Base-by-base conservation (phyloP, 2,797 vertebrate species). In the Phylloscopus collybita region DNA sequence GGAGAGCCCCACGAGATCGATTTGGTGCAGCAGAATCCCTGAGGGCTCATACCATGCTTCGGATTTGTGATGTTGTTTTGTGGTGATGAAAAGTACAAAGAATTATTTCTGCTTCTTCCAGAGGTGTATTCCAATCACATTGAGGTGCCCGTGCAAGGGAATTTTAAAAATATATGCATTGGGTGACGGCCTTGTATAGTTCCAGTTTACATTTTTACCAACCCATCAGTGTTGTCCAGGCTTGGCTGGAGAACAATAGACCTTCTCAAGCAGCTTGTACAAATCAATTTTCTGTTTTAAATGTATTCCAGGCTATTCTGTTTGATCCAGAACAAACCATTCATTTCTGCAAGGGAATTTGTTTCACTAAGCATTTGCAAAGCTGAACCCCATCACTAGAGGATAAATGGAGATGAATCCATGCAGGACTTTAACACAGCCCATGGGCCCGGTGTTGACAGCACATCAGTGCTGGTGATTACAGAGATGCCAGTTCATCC, bases 211-310 rank as follows among this genome's bases (percentile, higher is more conserved):
- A 1, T 64, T 71, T 79, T 94, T 90, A 88, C 49, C 59, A n/a
- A 45, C n/a, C 56, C 74, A 21, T 73, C 53, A 23, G 53, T 53
- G 40, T 53, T 80, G 83, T 36, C 84, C 65, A 51, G 86, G 86
- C 80, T 44, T 51, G 81, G 73, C 71, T 16, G 26, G 36, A 42
- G 79, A 92, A 62, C 60, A 92, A 42, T n/a, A 32, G 23, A 84
- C 54, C 34, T 89, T 79, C 84, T 95, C 78, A 57, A 85, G 92
- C 71, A 70, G 74, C 53, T 80, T 29, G 1, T 66, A 81, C 9
- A 80, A 92, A 93, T 94, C 66, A 72, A n/a, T 94, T 93, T 93
- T 70, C 50, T 79, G 13, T 86, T 93, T 70, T 62, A 69, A 93
- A 86, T 66, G 54, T 65, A 23, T 94, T 69, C 50, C 13, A 3